Base-by-base conservation (phyloP, 2,888 invertebrate genomes). In the Hydrotaea cyrtoneurina region DNA sequence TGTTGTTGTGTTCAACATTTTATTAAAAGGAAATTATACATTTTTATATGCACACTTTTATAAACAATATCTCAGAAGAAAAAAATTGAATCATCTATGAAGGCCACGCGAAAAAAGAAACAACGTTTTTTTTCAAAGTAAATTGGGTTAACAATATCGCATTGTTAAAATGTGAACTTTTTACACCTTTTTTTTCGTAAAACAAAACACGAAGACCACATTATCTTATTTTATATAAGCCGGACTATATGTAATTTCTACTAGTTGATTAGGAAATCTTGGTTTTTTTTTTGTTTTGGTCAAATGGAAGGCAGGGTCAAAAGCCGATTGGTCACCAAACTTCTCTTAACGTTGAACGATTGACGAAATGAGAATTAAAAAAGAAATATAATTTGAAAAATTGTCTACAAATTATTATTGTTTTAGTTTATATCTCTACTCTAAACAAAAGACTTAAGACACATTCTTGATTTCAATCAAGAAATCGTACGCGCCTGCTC, bases 101-200 rank as follows among this genome's bases (percentile, higher is more conserved):
- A 85, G 85, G 85, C 79, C 85, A 81, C 21, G 72, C 74, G 76
- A 81, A 69, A 71, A 31, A 75, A 26, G n/a, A 36, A 23, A 55
- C 13, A 31, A 62, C 15, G 31, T n/a, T 66, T 66, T 10, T n/a
- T 53, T 55, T 55, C 17, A 74, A 55, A 53, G 11, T 59, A 62
- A 84, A 80, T 55, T 84, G 73, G 83, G 83, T 84, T 84, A 84
- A 84, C 75, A 75, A 80, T 84, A 78, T 31, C 80, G 23, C 59
- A 26, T 26, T 23, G 26, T 26, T 59, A 59, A 59, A 59, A 26
- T 75, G 43, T 83, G 80, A 80, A 74, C 80, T 75, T 72, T 80
- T 80, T 75, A 55, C 78, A 75, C 75, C 64, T 78, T 75, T 73
- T 75, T 73, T 36, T 78, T 31, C 19, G 17, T 31, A 46, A 21